Percentiles rank a stretch among this genome's conserved stretches.
phyloP scores from a whole-genome alignment of 2,797 vertebrate genomes.

The Enteromius trimaculatus region DNA sequence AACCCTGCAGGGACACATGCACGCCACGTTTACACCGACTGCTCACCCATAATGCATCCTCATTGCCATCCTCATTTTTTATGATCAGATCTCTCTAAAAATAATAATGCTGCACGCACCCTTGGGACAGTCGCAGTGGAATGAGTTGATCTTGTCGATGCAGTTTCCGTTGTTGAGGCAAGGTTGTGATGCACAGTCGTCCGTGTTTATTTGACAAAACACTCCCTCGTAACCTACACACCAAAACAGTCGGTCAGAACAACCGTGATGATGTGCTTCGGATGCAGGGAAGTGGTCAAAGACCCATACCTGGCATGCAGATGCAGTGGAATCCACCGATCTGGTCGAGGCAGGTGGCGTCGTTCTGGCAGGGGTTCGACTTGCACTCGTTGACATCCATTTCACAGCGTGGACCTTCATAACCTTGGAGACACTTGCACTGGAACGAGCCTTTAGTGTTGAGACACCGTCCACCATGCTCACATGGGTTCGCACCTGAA shows the following conservation, averaged over 20 bases:
- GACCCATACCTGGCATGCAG: constrained; percentile 90
- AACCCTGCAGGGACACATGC: constrained; percentile 82
- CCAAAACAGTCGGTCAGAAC: constrained; percentile 61
- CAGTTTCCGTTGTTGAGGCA: constrained; percentile 92
- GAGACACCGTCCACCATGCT: constrained; percentile 93
- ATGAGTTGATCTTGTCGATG: constrained; percentile 93
- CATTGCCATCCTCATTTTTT: constrained; percentile 18
- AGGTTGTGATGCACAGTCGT: constrained; percentile 90
- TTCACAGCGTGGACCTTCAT: constrained; percentile 93
- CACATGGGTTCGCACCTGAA: constrained; percentile 94
- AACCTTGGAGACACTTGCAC: constrained; percentile 92
- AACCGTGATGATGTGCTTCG: neutral
- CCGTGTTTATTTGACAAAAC: constrained; percentile 90
- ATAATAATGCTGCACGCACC: constrained; percentile 83
- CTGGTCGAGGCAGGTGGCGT: constrained; percentile 96
- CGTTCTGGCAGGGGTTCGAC: constrained; percentile 95
- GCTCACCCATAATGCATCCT: constrained; percentile 41
- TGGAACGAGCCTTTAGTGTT: constrained; percentile 97
- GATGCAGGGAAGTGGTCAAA: neutral
- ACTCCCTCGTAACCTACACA: constrained; percentile 88
- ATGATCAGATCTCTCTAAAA: constrained; percentile 12
- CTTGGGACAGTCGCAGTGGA: constrained; percentile 90
- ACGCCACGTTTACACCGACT: neutral
- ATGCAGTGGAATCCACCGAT: constrained; percentile 97
- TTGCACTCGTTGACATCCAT: constrained; percentile 96